Base-by-base conservation (phyloP, 1,140 invertebrate species). In the Drosophila dunni region DNA sequence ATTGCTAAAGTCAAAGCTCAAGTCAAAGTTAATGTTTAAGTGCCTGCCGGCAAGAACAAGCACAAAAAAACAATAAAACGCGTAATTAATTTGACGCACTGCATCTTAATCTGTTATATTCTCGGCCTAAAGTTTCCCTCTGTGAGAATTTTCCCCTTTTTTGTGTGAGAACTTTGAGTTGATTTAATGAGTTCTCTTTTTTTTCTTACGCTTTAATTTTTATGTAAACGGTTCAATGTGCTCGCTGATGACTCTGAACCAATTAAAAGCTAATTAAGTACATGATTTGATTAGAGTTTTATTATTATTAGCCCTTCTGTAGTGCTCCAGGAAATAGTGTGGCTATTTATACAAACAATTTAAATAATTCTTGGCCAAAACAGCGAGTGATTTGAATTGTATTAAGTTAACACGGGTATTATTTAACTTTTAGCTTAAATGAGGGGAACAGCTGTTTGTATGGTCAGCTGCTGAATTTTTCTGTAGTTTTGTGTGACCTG, bases 1-100 rank as follows among this genome's bases (percentile, higher is more conserved):
- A 11, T 56, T 36, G 38, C 10, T 34, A 24, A 57, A 24, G 40
- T 7, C 15, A 29, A 44, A 13, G 56, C 3, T 24, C 15, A 24
- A 20, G 56, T 51, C n/a, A 33, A 58, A 63, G 29, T 75, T 74
- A 75, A 75, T 75, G 29, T 75, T 74, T 70, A 75, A 71, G 73
- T 51, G 56, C 38, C 42, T 50, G 46, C 24, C 24, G 61, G 62
- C 36, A 76, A 71, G 33, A 1, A 20, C 17, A 29, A 24, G 24
- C 3, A 24, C 24, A n/a, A 2, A 24, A 29, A 29, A 65, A 75
- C 57, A 71, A 75, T 78, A 67, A 79, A 72, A 79, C 36, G 62
- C 72, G 79, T 83, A 83, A 86, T 89, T 86, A 89, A 88, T 88
- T 86, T 63, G 53, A 79, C 58, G 66, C 68, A 72, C 45, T 75